A percentile compares a stretch with the other conserved stretches of the same genome.
phyloP scores from a whole-genome alignment of 2,797 vertebrate genomes.

The Sternarchorhynchus goeldii region DNA sequence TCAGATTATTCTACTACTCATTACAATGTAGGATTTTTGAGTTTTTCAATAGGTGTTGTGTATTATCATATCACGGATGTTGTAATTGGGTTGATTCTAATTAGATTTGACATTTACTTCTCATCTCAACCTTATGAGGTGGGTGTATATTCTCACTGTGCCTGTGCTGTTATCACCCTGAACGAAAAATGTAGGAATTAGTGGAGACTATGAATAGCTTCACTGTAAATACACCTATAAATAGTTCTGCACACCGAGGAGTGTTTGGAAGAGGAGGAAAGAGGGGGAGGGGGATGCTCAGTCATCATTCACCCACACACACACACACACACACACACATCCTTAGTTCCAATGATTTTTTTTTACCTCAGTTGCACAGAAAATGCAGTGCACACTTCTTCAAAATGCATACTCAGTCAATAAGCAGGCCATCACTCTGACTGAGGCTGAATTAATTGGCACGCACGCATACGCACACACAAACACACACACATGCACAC shows the following conservation, averaged over 20 bases:
- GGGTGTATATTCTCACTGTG: no score
- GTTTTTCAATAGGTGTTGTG: no score
- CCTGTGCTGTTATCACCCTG: neutral
- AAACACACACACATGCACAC: neutral
- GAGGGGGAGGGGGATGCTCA: neutral
- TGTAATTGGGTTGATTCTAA: no score
- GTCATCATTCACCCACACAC: neutral
- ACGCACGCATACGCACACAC: conserved; percentile 20
- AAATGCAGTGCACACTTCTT: conserved; percentile 2
- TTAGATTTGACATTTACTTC: no score
- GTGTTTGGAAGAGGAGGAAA: neutral
- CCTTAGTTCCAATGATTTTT: neutral
- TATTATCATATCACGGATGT: no score
- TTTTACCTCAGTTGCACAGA: neutral
- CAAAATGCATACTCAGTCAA: conserved; percentile 9
- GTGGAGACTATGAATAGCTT: neutral
- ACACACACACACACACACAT: conserved; percentile 10
- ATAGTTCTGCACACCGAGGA: conserved; percentile 2
- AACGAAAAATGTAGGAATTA: neutral
- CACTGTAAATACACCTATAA: conserved; percentile 25
- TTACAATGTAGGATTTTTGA: no score
- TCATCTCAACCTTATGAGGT: no score
- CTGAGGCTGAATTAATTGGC: conserved; percentile 30
- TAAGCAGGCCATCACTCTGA: conserved; percentile 32
- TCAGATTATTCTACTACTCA: no score